phyloP scores from a whole-genome alignment of 2,797 vertebrate genomes.

The Myripristis jacobus region DNA sequence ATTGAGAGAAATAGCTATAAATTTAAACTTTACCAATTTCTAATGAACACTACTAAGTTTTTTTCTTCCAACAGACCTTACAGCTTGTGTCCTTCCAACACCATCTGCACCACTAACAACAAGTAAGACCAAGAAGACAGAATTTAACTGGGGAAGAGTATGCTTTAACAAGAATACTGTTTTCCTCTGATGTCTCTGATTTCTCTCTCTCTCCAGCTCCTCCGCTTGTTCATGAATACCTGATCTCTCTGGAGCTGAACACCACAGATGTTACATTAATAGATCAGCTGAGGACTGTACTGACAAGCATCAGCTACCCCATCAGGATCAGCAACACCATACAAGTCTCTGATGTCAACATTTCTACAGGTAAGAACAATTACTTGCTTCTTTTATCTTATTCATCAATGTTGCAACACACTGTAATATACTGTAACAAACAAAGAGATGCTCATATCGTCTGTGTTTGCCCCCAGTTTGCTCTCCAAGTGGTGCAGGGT shows the following conservation, averaged over 20 bases:
- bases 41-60: not conserved
- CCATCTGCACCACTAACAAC: conserved; percentile 15
- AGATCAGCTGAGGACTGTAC: conserved; percentile 22
- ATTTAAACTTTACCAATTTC: no score
- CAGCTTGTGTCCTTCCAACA: conserved; percentile 12
- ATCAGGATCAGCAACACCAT: conserved; percentile 17
- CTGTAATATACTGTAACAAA: no score
- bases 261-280: conserved; percentile 19
- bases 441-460: no score
- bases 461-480: not conserved
- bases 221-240: no score
- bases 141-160: not conserved
- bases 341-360: conserved; percentile 41
- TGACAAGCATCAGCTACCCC: conserved; percentile 13
- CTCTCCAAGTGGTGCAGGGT: not conserved
- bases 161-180: not conserved
- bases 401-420: no score
- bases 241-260: conserved; percentile 26
- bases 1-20: no score
- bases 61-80: conserved; percentile 13
- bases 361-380: conserved; percentile 11
- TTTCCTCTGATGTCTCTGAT: no score
- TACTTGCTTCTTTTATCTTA: no score
- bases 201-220: no score
- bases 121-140: conserved; percentile 17